Base-by-base conservation (phyloP, 2,797 vertebrate genomes). In the Vireo griseus region DNA sequence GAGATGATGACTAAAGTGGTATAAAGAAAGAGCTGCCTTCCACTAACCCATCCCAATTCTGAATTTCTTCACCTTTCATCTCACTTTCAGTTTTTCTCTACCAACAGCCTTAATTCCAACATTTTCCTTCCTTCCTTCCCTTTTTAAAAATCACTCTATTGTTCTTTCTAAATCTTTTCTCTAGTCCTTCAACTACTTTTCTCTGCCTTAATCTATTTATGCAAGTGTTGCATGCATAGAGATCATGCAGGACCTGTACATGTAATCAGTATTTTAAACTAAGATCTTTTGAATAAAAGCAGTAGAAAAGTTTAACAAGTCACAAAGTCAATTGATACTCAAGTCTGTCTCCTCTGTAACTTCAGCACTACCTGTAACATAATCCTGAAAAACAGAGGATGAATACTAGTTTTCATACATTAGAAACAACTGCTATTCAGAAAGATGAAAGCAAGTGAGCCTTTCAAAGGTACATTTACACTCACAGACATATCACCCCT, bases 391-490 rank as follows among this genome's bases (percentile, higher is more conserved):
- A 85, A 5, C n/a, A 44, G 61, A 80, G 78, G 22, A 77, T 21
- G 26, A 83, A 69, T 78, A 63, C 40, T 66, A 16, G 52, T 76
- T 91, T 93, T 66, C 54, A 35, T 31, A 82, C 11, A 15, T 57
- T 45, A 55, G 59, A 86, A 91, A 91, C 29, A 83, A 54, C 58
- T 93, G 88, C 65, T 91, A 54, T 81, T 83, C 96, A 69, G 77
- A 91, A 94, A 92, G 65, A 93, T 47, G 61, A 91, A 91, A 94
- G 74, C 68, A 95, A 97, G 58, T 6, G 5, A 80, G 79, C n/a
- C 61, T 96, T 57, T 86, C 76, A 83, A 80, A 58, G n/a, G 45
- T 80, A 80, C 59, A 39, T 45, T 86, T 82, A 86, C 26, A 29
- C 25, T 73, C 63, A 33, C 42, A 90, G 57, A 79, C 45, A 87